Percentiles rank a stretch among this genome's conserved stretches.
phyloP scores from a whole-genome alignment of 23 tunicate genomes.

The Ascidia mentula region DNA sequence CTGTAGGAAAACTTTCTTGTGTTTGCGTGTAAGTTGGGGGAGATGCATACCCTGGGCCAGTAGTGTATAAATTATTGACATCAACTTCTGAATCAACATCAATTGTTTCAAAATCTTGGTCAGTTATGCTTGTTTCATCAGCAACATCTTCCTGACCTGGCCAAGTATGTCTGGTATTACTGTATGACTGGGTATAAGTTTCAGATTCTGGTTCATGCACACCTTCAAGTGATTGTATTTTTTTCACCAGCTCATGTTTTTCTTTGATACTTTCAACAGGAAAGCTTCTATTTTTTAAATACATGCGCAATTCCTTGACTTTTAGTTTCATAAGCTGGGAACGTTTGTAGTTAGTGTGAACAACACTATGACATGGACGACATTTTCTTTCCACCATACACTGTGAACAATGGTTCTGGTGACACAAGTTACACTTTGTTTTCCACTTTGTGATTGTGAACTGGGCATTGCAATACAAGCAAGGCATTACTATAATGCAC shows the following conservation, averaged over 20 bases:
- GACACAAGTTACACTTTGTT: conserved; percentile 31
- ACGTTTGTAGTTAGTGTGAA: conserved; percentile 7
- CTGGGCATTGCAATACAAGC: conserved; percentile 54
- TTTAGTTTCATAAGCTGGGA: conserved; percentile 39
- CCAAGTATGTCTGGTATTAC: background rate
- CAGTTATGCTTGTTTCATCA: background rate
- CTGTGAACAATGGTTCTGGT: conserved; percentile 35
- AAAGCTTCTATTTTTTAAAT: conserved; percentile 29
- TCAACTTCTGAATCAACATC: background rate
- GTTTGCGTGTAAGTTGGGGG: conserved; percentile 46
- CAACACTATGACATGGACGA: conserved; percentile 39
- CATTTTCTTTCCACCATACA: conserved; percentile 43
- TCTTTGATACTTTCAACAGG: conserved; percentile 39
- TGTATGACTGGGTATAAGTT: conserved; percentile 11
- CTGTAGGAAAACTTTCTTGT: conserved; percentile 40
- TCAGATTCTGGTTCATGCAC: conserved; percentile 39
- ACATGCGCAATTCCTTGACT: conserved; percentile 57
- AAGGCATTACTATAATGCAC: conserved; percentile 37
- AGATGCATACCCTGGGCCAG: background rate
- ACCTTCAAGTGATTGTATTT: conserved; percentile 26
- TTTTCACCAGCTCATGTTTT: conserved; percentile 55
- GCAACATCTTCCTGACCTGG: background rate
- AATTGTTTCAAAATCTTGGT: background rate
- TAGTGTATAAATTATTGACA: background rate
- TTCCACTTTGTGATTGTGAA: conserved; percentile 56